Evolutionary conservation across 2,797 vertebrate species (phyloP), one percentile per base, ranked within the genome.

Genomic region (Dermochelys coriacea): DNA sequence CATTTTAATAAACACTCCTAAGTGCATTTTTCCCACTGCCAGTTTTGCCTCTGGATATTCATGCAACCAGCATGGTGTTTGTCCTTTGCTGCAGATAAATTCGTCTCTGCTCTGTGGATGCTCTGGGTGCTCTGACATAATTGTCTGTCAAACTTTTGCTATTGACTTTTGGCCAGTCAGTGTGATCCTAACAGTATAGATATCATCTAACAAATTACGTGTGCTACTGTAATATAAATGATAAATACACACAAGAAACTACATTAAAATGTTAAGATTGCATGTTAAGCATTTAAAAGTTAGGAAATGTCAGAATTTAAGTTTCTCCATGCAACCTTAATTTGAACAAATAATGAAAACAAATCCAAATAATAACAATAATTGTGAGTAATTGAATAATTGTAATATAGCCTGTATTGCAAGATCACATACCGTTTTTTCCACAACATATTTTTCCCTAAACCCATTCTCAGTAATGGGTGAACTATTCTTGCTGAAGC

Each of bases 1-100:
- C 0, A 74, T 90, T 94, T 92, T 54, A 95, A 50, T 29, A 88
- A 82, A 3, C 1, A 45, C 54, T 93, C 95, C n/a, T 1, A 16
- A 84, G 92, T 82, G 5, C 12, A 90, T 37, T 75, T 89, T 3
- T 79, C 8, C 1, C 2, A 3, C 78, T 90, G 6, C 1, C 84
- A 90, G 51, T 89, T 85, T 90, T 81, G 45, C 7, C 31, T 83
- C 27, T 57, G 14, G 34, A 25, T 84, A 34, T 49, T 86, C 85
- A 25, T 37, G 61, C 4, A 37, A 0, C 1, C 82, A 1, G 15
- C 61, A 15, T 45, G 80, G 2, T 55, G 55, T 15, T 50, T 82
- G 64, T 92, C 15, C 86, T 91, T n/a, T 82, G 64, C 5, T 84
- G 12, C 31, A 15, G 11, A 45, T 34, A 64, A n/a, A 61, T 64